Conservation (phyloP, 2,113 vertebrate genomes). For the Myotis davidii region DNA sequence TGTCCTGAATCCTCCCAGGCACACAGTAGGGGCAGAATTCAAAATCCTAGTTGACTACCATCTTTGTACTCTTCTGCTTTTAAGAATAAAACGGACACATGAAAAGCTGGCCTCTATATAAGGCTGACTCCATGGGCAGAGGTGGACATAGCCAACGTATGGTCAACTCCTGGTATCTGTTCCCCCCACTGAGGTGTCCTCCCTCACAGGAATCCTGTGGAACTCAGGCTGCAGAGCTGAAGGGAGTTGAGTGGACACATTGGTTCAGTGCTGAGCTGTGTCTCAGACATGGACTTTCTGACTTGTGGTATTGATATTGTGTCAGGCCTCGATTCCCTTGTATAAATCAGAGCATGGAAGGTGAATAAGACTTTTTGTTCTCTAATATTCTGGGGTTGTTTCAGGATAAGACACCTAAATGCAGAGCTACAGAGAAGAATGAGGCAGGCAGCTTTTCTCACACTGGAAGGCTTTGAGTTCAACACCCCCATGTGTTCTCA, state of each 20-base stretch:
- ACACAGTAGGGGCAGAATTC: not conserved
- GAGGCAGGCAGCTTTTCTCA: not conserved
- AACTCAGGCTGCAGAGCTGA: not conserved
- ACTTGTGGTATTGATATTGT: too few relatives aligned
- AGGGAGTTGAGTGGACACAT: not conserved
- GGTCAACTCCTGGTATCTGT: too few relatives aligned
- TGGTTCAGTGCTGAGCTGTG: not conserved
- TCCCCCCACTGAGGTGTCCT: too few relatives aligned
- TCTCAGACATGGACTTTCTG: not conserved
- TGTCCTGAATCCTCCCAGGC: not conserved
- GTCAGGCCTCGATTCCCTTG: not conserved
- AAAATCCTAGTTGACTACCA: not conserved
- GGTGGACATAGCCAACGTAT: not conserved
- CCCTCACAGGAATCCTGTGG: not conserved
- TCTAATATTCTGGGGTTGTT: not conserved
- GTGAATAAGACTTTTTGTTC: not conserved
- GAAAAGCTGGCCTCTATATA: not conserved
- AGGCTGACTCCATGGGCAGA: not conserved
- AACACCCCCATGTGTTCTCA: not conserved
- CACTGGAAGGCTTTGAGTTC: not conserved
- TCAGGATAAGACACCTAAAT: not conserved
- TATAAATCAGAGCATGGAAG: not conserved
- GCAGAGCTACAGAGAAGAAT: not conserved
- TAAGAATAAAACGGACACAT: not conserved
- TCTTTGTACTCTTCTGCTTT: not conserved